Evolutionary conservation across 2,797 vertebrate species (phyloP).

Genomic region (Gymnothorax javanicus): DNA sequence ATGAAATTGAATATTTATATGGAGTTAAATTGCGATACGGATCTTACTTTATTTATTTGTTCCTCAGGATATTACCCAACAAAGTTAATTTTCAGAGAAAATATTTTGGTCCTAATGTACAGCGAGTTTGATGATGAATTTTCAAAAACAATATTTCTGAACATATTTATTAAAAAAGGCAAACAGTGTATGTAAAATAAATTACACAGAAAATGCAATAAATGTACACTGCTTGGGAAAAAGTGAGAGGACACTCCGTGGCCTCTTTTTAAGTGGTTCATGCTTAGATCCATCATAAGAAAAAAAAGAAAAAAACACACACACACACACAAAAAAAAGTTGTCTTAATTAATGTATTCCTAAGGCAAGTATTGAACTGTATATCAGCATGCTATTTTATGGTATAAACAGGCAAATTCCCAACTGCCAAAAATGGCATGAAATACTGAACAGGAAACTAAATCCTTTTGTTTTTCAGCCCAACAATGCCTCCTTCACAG

Average conservation of each 20-base stretch:
- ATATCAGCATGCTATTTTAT: too few species aligned
- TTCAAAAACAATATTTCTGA: neutral
- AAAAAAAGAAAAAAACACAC: neutral
- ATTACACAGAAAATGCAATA: neutral
- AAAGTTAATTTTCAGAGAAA: neutral
- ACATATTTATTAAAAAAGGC: neutral
- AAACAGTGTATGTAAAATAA: too few species aligned
- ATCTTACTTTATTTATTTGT: neutral
- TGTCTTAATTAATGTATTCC: neutral
- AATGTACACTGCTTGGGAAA: too few species aligned
- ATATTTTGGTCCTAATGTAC: neutral
- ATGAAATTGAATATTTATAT: conserved; percentile 20
- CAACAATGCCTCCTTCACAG: too few species aligned
- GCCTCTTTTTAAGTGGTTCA: too few species aligned
- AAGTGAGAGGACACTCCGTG: too few species aligned
- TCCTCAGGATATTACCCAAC: neutral
- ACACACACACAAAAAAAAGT: neutral
- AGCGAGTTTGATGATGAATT: neutral
- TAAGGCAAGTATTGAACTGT: too few species aligned
- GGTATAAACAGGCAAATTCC: too few species aligned
- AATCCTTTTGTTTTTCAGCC: too few species aligned
- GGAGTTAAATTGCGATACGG: neutral
- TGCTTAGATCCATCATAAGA: too few species aligned
- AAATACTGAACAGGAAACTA: too few species aligned
- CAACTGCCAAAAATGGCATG: too few species aligned